Evolutionary conservation across 2,888 invertebrate genomes (phyloP), one percentile per base, ranked within the genome.

Genomic region (Lochmaea crataegi): DNA sequence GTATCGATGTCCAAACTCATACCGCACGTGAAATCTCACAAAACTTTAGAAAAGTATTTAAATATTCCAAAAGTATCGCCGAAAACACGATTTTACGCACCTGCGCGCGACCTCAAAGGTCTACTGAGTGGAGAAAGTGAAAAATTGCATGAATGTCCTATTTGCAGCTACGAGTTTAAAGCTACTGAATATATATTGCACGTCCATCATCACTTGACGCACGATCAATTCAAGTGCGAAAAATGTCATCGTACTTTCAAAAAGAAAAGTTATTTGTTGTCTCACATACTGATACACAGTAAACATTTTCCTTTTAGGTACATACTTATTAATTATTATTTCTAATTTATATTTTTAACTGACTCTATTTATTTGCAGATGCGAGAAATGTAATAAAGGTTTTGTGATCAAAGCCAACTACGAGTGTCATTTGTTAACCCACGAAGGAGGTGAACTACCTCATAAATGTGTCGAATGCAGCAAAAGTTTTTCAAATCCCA

Each of bases 351-450:
- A 38, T 38, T 38, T 38, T 38, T 38, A 38, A 38, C 2, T 9
- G 6, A 38, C 32, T 22, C 22, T 38, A 38, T 7, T 32, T 32
- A 6, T 58, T 68, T 84, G 79, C 65, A 82, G 83, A 67, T 84
- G 84, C 70, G 80, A 81, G 16, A 79, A 81, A 14, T 84, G 84
- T 67, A 79, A 78, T 16, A 84, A 84, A 76, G 81, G 82, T 14
- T 84, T 84, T 76, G 83, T 84, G n/a, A 80, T 82, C 26, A 80
- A 83, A 74, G 80, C 58, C 14, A 84, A 84, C 75, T 84, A 82
- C 68, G 81, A 84, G 18, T 84, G 82, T 57, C 84, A 84, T 73
- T 77, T 83, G 48, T 73, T 84, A 57, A 83, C 79, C 2, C 84
- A 74, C 42, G 41, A 61, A 51, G 63, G 77, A 45, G 78, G 80